Conservation (phyloP, 2,888 invertebrate genomes). For the Nemurella pictetii region DNA sequence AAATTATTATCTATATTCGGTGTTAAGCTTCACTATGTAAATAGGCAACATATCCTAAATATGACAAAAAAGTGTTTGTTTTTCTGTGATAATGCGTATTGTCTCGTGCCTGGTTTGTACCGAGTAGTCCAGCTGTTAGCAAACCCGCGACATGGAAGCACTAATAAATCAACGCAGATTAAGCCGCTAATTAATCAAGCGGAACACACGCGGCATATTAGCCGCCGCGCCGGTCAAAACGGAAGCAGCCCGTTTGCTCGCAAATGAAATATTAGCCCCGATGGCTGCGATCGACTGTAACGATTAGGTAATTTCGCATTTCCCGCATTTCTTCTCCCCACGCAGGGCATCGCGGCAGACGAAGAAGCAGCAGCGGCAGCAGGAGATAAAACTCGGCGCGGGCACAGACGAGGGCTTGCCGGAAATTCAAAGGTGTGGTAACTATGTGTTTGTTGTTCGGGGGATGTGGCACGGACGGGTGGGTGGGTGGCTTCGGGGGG, state of each 20-base stretch:
- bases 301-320: slow-evolving; percentile 9
- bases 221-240: not conserved
- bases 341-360: not conserved
- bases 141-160: not conserved
- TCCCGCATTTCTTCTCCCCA: not conserved
- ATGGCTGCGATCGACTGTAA: not conserved
- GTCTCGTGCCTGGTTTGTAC: not conserved
- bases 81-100: not conserved
- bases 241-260: not conserved
- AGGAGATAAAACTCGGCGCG: not conserved
- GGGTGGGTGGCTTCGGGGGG: not conserved
- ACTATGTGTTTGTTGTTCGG: slow-evolving; percentile 25
- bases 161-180: not conserved
- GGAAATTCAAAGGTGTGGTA: slow-evolving; percentile 26
- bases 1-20: too few relatives aligned
- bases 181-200: not conserved
- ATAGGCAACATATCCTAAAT: too few relatives aligned
- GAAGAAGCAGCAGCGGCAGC: too few relatives aligned
- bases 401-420: not conserved
- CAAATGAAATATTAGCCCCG: not conserved
- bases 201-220: not conserved
- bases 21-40: too few relatives aligned
- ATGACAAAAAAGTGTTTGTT: too few relatives aligned
- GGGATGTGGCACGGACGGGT: not conserved
- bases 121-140: not conserved